These are phyloP conservation scores for Bubalus kerabau DNA, from an alignment of 2,113 vertebrate genomes.

Conservation along the genomic window DNA sequence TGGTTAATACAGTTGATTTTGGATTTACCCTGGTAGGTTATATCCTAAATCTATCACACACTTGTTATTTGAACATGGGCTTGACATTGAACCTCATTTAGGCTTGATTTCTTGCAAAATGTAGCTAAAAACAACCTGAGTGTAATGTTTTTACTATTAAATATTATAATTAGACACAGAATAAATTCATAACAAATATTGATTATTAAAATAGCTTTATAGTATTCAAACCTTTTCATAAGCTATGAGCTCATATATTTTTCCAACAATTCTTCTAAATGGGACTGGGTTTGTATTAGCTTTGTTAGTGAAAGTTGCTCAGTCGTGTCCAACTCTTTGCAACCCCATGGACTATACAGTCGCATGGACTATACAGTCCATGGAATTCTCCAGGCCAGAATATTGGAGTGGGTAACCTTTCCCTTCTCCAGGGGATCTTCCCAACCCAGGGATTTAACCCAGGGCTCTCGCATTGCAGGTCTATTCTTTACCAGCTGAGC, in stretches of 20 bases:
- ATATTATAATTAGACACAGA: not conserved
- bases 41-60: not conserved
- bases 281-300: not conserved
- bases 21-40: not conserved
- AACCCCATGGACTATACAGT: not conserved
- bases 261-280: not conserved
- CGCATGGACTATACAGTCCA: not conserved
- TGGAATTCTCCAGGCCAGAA: not conserved
- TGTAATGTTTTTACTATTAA: not conserved
- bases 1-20: not conserved
- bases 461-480: not conserved
- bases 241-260: not conserved
- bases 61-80: not conserved
- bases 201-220: not conserved
- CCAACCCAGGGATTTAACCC: not conserved
- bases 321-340: accelerated
- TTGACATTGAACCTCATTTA: not conserved
- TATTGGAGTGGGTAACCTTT: not conserved
- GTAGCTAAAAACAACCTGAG: not conserved
- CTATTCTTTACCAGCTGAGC: not conserved
- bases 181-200: not conserved
- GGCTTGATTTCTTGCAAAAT: not conserved
- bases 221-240: not conserved
- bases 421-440: not conserved
- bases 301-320: not conserved